Percentiles rank a stretch among this genome's conserved stretches.
Conservation (phyloP, 2,888 invertebrate species). For the Emesis furor region DNA sequence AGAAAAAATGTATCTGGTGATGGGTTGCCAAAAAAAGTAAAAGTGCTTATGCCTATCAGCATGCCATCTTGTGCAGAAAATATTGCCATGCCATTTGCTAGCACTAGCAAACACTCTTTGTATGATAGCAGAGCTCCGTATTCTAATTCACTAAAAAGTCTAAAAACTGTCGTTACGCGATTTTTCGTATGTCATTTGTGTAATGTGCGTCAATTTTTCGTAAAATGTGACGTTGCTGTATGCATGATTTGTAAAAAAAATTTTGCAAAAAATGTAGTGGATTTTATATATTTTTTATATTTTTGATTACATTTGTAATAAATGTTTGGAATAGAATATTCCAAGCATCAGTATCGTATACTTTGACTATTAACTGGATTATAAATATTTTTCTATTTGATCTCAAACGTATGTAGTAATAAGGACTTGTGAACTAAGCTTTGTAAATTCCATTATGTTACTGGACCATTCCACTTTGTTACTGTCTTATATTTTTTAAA, state of each 20-base stretch:
- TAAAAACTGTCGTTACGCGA: too few relatives aligned
- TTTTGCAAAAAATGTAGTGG: neutral
- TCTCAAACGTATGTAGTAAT: neutral
- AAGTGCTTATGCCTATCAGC: neutral
- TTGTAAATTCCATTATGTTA: neutral
- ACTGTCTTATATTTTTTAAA: neutral
- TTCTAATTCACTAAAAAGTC: neutral
- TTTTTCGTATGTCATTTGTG: too few relatives aligned
- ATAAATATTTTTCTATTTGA: neutral
- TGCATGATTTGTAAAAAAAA: neutral
- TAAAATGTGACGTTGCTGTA: neutral
- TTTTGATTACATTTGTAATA: neutral
- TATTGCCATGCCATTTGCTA: neutral
- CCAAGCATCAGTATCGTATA: neutral
- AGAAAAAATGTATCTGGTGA: too few relatives aligned
- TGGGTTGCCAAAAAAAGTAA: neutral
- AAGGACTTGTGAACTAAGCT: slow-evolving; percentile 3
- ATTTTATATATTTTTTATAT: too few relatives aligned
- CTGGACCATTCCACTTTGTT: neutral
- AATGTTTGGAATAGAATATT: neutral
- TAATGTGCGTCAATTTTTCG: neutral
- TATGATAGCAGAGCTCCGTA: neutral
- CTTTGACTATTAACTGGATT: neutral
- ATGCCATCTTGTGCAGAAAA: neutral
- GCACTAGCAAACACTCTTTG: neutral